phyloP scores from a whole-genome alignment of 2,888 invertebrate species.

The Hirtodrosophila trivittata region DNA sequence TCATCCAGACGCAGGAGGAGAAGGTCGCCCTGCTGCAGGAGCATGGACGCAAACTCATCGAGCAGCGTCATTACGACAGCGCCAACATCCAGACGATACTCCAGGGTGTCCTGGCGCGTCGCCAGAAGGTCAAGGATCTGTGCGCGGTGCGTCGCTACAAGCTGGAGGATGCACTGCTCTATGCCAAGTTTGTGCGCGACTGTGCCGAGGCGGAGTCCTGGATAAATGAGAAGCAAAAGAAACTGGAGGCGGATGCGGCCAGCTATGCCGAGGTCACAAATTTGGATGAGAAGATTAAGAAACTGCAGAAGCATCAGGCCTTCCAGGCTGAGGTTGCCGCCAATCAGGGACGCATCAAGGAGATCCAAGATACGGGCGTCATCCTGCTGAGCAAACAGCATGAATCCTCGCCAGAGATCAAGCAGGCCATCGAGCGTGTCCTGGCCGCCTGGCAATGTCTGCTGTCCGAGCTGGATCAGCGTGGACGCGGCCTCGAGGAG shows the following conservation, averaged over 20 bases:
- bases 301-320: conserved; percentile 96
- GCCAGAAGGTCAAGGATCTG: conserved; percentile 87
- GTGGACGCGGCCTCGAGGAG: conserved; percentile 94
- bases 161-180: conserved; percentile 91
- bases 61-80: conserved; percentile 96
- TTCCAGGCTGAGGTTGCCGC: conserved; percentile 96
- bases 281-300: conserved; percentile 97
- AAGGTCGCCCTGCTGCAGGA: conserved; percentile 91
- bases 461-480: conserved; percentile 87
- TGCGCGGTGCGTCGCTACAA: conserved; percentile 88
- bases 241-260: conserved; percentile 91
- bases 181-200: conserved; percentile 96
- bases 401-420: conserved; percentile 88
- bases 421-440: conserved; percentile 88
- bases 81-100: conserved; percentile 90
- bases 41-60: conserved; percentile 93
- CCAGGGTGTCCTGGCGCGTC: conserved; percentile 89
- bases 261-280: conserved; percentile 88
- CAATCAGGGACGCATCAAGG: conserved; percentile 92
- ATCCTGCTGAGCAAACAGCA: conserved; percentile 89
- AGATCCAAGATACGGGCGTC: conserved; percentile 90
- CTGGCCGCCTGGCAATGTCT: conserved; percentile 90
- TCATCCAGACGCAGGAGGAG: conserved; percentile 93
- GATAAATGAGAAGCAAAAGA: conserved; percentile 96
- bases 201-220: conserved; percentile 95